These are phyloP conservation scores for Anaspis maculata DNA, from an alignment of 2,888 invertebrate species.

Conservation along the genomic window DNA sequence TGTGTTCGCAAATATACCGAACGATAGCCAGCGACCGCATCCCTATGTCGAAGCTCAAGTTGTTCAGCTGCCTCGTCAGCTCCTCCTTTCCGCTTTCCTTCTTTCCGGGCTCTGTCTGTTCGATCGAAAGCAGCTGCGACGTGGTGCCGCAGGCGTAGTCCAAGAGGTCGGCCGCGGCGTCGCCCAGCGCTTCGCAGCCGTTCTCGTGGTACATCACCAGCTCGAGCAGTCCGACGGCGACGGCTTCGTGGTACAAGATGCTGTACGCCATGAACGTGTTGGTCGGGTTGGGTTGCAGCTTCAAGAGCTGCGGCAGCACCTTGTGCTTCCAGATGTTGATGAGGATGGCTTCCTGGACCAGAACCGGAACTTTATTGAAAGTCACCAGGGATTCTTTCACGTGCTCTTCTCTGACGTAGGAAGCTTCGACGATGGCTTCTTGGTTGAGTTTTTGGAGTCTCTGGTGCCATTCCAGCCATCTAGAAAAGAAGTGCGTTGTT, in stretches of 20 bases:
- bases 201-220: constrained; percentile 74
- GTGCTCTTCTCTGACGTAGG: constrained; percentile 68
- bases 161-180: constrained; percentile 69
- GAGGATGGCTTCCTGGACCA: constrained; percentile 76
- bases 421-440: constrained; percentile 77
- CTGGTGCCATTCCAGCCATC: constrained; percentile 78
- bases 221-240: constrained; percentile 72
- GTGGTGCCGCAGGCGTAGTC: constrained; percentile 71
- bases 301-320: constrained; percentile 68
- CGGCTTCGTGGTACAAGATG: constrained; percentile 43
- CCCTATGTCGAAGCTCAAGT: constrained; percentile 70
- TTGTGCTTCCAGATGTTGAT: constrained; percentile 80
- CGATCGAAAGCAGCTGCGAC: constrained; percentile 51
- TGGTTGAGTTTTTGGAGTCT: constrained; percentile 78
- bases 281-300: constrained; percentile 55
- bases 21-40: constrained; percentile 73
- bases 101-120: constrained; percentile 34
- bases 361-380: constrained; percentile 60
- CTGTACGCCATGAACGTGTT: constrained; percentile 72
- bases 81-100: constrained; percentile 50
- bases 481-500: constrained; percentile 37
- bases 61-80: constrained; percentile 55
- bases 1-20: constrained; percentile 58
- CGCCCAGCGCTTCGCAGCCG: constrained; percentile 68
- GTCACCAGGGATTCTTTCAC: constrained; percentile 76